A percentile compares a stretch with the other conserved stretches of the same genome.
Conservation (phyloP, 2,113 vertebrate species). For the Ploceus nigricollis region DNA sequence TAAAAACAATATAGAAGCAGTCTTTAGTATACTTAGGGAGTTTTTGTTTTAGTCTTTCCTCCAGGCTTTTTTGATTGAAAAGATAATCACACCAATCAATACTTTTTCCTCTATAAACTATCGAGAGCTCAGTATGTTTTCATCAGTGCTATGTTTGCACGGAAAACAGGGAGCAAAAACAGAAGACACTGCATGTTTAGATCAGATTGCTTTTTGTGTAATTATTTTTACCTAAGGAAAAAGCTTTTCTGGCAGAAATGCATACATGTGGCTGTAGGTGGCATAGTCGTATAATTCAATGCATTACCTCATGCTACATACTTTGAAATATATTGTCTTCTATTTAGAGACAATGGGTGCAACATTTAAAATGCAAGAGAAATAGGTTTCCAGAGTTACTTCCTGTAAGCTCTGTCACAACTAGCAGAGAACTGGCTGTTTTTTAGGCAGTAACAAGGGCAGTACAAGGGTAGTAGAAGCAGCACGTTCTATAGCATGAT, state of each 20-base stretch:
- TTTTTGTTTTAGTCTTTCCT: neutral
- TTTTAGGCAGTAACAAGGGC: neutral
- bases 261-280: constrained; percentile 58
- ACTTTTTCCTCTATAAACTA: neutral
- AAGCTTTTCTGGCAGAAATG: constrained; percentile 27
- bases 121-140: neutral
- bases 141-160: neutral
- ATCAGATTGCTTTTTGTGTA: neutral
- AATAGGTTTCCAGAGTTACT: neutral
- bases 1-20: neutral
- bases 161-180: neutral
- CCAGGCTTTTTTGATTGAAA: neutral
- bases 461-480: neutral
- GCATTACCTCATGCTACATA: neutral
- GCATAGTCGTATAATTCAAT: constrained; percentile 60
- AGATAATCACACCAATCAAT: neutral
- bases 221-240: neutral
- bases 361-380: neutral
- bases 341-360: neutral
- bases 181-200: neutral
- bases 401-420: neutral
- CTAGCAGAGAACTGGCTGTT: neutral
- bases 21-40: neutral
- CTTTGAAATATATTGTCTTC: neutral
- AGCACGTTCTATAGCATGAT: neutral